Percentiles rank a stretch among this genome's conserved stretches.
These are phyloP conservation scores for Acipenser transmontanus DNA, from an alignment of 2,797 vertebrate genomes.

Conservation along the genomic window DNA sequence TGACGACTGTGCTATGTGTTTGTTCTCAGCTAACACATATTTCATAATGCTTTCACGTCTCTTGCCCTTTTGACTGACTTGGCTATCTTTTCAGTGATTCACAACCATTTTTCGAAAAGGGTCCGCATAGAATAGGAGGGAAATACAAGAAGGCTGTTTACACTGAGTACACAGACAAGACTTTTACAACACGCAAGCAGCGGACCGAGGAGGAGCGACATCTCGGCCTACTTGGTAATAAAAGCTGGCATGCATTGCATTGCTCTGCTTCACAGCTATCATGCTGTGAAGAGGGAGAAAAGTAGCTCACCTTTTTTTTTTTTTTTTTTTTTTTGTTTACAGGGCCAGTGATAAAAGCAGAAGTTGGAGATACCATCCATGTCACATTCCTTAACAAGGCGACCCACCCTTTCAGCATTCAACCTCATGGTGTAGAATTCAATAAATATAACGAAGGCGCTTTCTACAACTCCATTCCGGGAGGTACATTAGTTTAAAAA, in stretches of 20 bases:
- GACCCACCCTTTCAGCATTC: slow-evolving; percentile 68
- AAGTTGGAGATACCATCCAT: slow-evolving; percentile 76
- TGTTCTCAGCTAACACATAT: no score
- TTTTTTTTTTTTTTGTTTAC: neutral
- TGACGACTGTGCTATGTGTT: no score
- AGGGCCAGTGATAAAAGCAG: slow-evolving; percentile 85
- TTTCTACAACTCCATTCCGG: slow-evolving; percentile 39
- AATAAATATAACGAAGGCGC: slow-evolving; percentile 65
- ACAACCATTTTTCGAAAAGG: slow-evolving; percentile 66
- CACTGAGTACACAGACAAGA: slow-evolving; percentile 75
- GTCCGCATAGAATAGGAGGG: slow-evolving; percentile 75
- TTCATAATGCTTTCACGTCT: no score
- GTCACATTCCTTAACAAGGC: slow-evolving; percentile 86
- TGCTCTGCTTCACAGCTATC: no score
- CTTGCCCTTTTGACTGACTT: no score
- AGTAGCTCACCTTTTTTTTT: no score
- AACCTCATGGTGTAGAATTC: slow-evolving; percentile 76
- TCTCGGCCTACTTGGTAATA: slow-evolving; percentile 79
- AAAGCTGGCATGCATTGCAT: neutral
- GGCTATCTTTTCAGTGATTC: slow-evolving; percentile 62
- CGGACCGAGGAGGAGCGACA: slow-evolving; percentile 66
- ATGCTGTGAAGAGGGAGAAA: no score
- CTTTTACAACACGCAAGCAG: slow-evolving; percentile 63
- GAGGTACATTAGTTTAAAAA: slow-evolving; percentile 48
- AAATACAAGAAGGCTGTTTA: slow-evolving; percentile 86